These are phyloP conservation scores for Chaetops frenatus DNA, from an alignment of 2,113 vertebrate species.

Conservation along the genomic window DNA sequence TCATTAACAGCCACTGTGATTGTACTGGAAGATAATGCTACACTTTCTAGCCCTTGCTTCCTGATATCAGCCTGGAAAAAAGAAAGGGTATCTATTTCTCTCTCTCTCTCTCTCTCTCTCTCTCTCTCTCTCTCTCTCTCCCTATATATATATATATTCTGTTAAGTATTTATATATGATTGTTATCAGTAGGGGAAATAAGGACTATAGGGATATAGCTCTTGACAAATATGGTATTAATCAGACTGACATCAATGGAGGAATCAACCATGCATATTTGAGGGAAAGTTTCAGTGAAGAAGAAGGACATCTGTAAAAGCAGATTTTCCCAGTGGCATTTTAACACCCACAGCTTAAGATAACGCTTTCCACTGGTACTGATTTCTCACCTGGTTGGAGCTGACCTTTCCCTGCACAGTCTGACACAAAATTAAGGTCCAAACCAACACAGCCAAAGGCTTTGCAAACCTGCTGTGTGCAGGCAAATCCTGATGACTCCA, in stretches of 20 bases:
- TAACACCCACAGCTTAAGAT: not conserved
- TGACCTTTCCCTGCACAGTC: not conserved
- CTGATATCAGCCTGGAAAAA: not conserved
- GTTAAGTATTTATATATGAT: not conserved
- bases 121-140: too few relatives aligned
- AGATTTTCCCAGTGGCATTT: not conserved
- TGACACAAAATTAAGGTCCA: not conserved
- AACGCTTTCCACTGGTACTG: not conserved
- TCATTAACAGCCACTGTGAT: not conserved
- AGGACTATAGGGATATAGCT: not conserved
- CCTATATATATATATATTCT: not conserved
- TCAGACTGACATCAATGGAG: not conserved
- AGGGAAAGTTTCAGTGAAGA: not conserved
- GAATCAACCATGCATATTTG: not conserved
- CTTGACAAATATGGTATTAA: not conserved
- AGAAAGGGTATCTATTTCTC: too few relatives aligned
- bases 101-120: too few relatives aligned
- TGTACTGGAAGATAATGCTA: not conserved
- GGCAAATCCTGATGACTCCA: not conserved
- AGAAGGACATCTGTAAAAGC: not conserved
- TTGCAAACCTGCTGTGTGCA: not conserved
- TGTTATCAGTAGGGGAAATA: not conserved
- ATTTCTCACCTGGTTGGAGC: not conserved
- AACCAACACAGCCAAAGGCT: not conserved
- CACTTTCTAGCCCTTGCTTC: not conserved